Conservation (phyloP, 2,888 invertebrate genomes). For the Phytoseiulus persimilis region DNA sequence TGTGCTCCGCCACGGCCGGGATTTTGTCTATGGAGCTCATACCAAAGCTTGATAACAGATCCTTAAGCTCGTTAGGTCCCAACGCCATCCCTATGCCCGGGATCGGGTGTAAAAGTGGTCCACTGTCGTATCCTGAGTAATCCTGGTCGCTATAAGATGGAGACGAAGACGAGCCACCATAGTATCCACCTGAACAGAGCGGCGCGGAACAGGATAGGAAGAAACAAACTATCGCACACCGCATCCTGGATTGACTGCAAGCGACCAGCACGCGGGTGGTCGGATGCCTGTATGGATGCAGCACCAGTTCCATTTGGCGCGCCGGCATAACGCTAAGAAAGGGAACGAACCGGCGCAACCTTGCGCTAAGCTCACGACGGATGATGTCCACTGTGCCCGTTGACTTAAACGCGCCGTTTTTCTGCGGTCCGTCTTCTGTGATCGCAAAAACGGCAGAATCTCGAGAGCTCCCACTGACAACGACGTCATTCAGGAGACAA, state of each 20-base stretch:
- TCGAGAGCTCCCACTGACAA: not conserved
- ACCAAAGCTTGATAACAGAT: not conserved
- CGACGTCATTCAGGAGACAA: not conserved
- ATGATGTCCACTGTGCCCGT: not conserved
- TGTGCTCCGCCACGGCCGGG: constrained; percentile 10
- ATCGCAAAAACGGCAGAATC: not conserved
- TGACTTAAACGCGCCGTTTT: not conserved
- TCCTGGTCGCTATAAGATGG: not conserved
- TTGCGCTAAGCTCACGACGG: not conserved
- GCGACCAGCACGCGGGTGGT: not conserved
- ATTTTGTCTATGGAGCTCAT: not conserved
- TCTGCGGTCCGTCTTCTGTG: not conserved
- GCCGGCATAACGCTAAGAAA: not conserved
- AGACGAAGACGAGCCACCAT: not conserved
- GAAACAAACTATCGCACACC: not conserved
- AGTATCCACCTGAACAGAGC: not conserved
- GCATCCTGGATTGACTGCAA: not conserved
- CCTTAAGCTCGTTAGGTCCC: not conserved
- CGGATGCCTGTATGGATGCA: not conserved
- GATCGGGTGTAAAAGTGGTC: not conserved
- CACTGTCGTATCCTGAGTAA: not conserved
- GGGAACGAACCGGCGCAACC: not conserved
- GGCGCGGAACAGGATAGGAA: not conserved
- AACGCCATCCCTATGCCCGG: constrained; percentile 8
- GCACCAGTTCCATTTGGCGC: not conserved